phyloP scores from a whole-genome alignment of 2,113 vertebrate genomes.

The Notothenia rossii region DNA sequence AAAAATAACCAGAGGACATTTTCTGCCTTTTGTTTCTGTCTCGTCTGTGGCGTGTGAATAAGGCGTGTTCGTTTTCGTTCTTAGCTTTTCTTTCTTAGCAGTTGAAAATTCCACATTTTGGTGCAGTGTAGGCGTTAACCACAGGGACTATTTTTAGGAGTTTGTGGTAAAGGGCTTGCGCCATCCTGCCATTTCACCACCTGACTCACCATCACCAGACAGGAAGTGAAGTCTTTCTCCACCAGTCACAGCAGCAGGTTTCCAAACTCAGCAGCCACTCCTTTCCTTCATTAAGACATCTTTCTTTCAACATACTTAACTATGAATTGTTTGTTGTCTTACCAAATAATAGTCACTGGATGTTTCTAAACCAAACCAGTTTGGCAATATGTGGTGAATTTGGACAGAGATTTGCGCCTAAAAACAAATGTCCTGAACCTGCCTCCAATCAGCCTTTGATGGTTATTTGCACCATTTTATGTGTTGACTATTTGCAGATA shows the following conservation, averaged over 20 bases:
- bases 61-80: conserved; percentile 8
- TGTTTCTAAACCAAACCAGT: conserved; percentile 21
- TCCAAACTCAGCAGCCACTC: conserved; percentile 53
- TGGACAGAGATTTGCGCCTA: background rate
- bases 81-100: conserved; percentile 47
- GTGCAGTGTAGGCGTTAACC: conserved; percentile 62
- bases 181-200: conserved; percentile 57
- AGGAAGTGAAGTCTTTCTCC: conserved; percentile 51
- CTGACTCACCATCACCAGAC: conserved; percentile 57
- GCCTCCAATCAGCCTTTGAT: conserved; percentile 5
- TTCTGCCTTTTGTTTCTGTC: too few relatives aligned
- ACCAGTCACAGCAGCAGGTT: conserved; percentile 46
- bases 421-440: conserved; percentile 4
- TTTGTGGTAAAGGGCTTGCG: conserved; percentile 25
- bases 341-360: conserved; percentile 31
- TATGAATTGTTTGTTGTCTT: background rate
- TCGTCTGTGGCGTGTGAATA: conserved; percentile 15
- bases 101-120: conserved; percentile 49
- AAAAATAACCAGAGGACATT: too few relatives aligned
- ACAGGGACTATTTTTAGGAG: conserved; percentile 53
- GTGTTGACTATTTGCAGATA: too few relatives aligned
- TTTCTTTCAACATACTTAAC: background rate
- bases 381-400: background rate
- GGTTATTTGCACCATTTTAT: background rate
- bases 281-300: conserved; percentile 46